Base-by-base conservation (phyloP, 2,797 vertebrate species). In the Erithacus rubecula region DNA sequence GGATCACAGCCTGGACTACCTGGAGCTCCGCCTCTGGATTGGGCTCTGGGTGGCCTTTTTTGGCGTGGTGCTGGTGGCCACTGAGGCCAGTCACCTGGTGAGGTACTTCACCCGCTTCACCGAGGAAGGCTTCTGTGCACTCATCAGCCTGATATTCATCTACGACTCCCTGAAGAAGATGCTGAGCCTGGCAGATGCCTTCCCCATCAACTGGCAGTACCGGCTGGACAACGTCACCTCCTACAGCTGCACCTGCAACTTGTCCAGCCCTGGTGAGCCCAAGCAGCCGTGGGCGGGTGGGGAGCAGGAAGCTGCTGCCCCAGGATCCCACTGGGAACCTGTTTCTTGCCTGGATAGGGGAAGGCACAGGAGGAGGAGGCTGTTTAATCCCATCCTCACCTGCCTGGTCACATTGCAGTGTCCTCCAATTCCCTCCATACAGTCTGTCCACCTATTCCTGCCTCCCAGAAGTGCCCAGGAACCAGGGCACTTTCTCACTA, bases 81-180 rank as follows among this genome's bases (percentile, higher is more conserved):
- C 97, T 0, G 98, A 98, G 79, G 98, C 98, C 63, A 98, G 98
- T 17, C 97, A 98, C 90, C 95, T 98, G 80, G 98, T 98, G n/a
- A 91, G 88, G 29, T 96, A 98, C 94, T 98, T 98, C 82, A 98
- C 98, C 23, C 97, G 97, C 74, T 98, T 98, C 96, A 98, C 98
- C 0, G 98, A 98, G 94, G 98, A 98, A 97, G 97, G 98, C 49
- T 98, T 98, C 96, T 98, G 98, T 3, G 97, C 98, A 4, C 98
- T 98, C 82, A 98, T 98, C 97, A 98, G 98, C 90, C 95, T 98
- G 93, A 98, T 98, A 92, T 98, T 98, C 96, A 98, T 98, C 97
- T 98, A 98, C 0, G 98, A 98, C 81, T 98, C 98, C 5, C 59
- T 98, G 64, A 96, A 98, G 83, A 98, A 98, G 96, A 98, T 98